Evolutionary conservation across 2,888 invertebrate genomes (phyloP), one percentile per base, ranked within the genome.

Genomic region (Bembecia ichneumoniformis): DNA sequence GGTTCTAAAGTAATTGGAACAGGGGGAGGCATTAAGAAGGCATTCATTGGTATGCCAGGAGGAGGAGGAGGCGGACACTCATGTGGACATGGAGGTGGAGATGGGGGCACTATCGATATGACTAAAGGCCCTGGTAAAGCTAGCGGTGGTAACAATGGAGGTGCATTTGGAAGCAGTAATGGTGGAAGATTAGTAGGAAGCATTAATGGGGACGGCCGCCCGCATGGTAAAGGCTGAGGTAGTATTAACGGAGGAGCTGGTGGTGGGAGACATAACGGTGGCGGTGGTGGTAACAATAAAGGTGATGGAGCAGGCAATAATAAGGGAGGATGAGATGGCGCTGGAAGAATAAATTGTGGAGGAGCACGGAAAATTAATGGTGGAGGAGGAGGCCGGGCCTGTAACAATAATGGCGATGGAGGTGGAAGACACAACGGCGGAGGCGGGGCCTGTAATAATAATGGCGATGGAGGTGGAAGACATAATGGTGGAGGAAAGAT

Each of bases 1-100:
- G 83, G 76, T 53, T 84, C 82, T 48, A 86, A 58, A 2, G 76
- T 66, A 3, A 80, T 68, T 0, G 86, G 83, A 1, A 83, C 70
- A 3, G 83, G 82, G 34, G 82, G 65, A 5, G 77, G 63, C 0
- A 84, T 67, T 70, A 82, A 71, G 54, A 65, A 86, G 0, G 83
- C 82, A 17, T 71, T 77, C 82, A 86, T 82, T 0, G 84, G 78
- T 1, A 78, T 55, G 0, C 78, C 74, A 0, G 61, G 55, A 3
- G 64, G 59, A 3, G 68, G 71, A 0, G 74, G 71, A 0, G 70
- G 63, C 2, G 69, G 46, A 35, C 55, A 55, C 11, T 49, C 45
- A 4, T 63, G 61, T 0, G 64, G 57, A 4, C 10, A 43, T 14
- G 11, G 5, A 0, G 72, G 65, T 0, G 77, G 68, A 0, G 70